These are phyloP conservation scores for Engystomops pustulosus DNA, from an alignment of 2,113 vertebrate genomes.

Conservation along the genomic window DNA sequence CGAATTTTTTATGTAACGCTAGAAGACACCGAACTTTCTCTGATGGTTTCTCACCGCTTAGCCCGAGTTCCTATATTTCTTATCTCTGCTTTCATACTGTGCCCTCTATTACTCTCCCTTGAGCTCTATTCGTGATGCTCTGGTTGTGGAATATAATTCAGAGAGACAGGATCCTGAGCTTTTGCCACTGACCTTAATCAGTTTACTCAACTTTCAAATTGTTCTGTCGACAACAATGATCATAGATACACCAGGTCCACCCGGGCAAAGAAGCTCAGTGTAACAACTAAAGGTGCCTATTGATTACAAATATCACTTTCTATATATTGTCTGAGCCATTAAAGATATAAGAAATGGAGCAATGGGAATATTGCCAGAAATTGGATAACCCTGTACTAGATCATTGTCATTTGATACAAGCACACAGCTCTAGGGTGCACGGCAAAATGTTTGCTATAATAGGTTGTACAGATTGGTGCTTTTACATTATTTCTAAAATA, in stretches of 20 bases:
- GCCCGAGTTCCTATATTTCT: background rate
- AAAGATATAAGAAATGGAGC: background rate
- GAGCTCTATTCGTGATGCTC: constrained; percentile 38
- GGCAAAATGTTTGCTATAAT: too few species aligned
- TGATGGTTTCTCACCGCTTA: background rate
- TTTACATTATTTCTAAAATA: too few species aligned
- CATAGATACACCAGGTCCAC: constrained; percentile 12
- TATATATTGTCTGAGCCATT: background rate
- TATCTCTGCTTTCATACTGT: background rate
- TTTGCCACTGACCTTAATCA: constrained; percentile 58
- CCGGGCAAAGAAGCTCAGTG: background rate
- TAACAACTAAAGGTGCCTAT: constrained; percentile 20
- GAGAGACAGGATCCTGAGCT: constrained; percentile 54
- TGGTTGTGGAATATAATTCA: constrained; percentile 44
- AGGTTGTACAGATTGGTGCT: too few species aligned
- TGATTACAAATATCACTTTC: constrained; percentile 2
- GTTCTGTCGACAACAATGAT: constrained; percentile 48
- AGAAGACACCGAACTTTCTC: background rate
- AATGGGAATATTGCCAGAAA: background rate
- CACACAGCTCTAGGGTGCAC: too few species aligned
- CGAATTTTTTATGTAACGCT: background rate
- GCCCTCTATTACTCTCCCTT: constrained; percentile 38
- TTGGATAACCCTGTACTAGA: background rate
- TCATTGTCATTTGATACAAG: background rate
- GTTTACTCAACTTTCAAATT: constrained; percentile 53